These are phyloP conservation scores for Gonocerus acuteangulatus DNA, from an alignment of 2,888 invertebrate genomes.

Conservation along the genomic window DNA sequence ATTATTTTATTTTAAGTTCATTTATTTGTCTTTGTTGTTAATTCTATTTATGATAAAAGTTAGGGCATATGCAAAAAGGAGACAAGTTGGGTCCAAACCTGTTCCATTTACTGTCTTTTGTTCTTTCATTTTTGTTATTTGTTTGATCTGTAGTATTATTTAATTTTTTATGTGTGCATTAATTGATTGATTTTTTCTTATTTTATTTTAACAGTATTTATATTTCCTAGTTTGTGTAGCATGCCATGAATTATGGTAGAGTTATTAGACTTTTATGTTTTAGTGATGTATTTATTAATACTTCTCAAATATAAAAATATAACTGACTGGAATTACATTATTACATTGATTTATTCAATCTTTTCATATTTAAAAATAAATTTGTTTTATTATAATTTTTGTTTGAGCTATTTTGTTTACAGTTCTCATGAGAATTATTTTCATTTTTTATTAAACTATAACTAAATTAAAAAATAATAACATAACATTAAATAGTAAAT, in stretches of 20 bases:
- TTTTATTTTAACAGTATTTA: conserved; percentile 29
- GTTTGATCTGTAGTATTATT: conserved; percentile 30
- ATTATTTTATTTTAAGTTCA: conserved; percentile 38
- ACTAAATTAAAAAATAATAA: too few relatives aligned
- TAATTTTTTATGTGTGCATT: conserved; percentile 23
- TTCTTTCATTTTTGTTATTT: conserved; percentile 27
- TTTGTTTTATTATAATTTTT: too few relatives aligned
- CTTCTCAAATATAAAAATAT: not conserved
- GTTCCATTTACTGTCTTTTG: conserved; percentile 19
- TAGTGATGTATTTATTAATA: not conserved
- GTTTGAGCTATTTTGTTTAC: too few relatives aligned
- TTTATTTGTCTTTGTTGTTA: conserved; percentile 37
- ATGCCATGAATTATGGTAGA: conserved; percentile 24
- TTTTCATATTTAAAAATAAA: too few relatives aligned
- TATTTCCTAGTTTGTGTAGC: conserved; percentile 29
- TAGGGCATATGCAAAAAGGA: conserved; percentile 24
- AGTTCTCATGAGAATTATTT: too few relatives aligned
- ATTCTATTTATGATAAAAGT: conserved; percentile 36
- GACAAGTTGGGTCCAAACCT: conserved; percentile 25
- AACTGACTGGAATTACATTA: conserved; percentile 1
- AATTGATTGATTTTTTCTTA: conserved; percentile 8
- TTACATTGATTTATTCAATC: not conserved
- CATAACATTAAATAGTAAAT: too few relatives aligned
- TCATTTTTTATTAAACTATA: too few relatives aligned
- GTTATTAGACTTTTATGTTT: not conserved